These are phyloP conservation scores for Synanthedon tipuliformis DNA, from an alignment of 2,888 invertebrate species.

Conservation along the genomic window DNA sequence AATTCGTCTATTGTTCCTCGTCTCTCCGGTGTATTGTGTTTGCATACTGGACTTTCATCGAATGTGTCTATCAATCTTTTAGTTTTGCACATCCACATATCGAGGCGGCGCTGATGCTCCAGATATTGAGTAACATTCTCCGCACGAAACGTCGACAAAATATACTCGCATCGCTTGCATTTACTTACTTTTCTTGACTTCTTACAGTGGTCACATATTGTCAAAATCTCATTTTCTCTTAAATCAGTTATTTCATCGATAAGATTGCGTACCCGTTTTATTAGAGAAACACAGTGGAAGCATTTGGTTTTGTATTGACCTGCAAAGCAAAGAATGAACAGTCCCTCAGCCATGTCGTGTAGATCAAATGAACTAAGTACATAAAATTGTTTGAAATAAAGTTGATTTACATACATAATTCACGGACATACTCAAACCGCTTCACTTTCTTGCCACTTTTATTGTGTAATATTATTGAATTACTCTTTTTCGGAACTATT, in stretches of 20 bases:
- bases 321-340: constrained; percentile 8
- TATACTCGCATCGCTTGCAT: constrained; percentile 29
- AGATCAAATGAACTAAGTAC: no score
- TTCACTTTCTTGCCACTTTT: constrained; percentile 12
- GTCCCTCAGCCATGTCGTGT: background rate
- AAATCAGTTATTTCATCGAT: constrained; percentile 25
- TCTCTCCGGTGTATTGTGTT: constrained; percentile 13
- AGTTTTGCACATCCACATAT: constrained; percentile 21
- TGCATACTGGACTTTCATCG: constrained; percentile 16
- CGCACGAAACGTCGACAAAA: constrained; percentile 18
- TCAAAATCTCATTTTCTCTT: constrained; percentile 18
- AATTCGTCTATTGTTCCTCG: constrained; percentile 12
- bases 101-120: constrained; percentile 13
- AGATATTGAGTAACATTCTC: constrained; percentile 11
- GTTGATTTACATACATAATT: constrained; percentile 14
- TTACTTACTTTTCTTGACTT: constrained; percentile 12
- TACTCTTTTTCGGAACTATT: constrained; percentile 4
- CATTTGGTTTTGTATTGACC: constrained; percentile 26
- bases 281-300: constrained; percentile 19
- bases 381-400: no score
- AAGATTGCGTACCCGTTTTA: constrained; percentile 21
- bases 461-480: constrained; percentile 18
- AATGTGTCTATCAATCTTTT: constrained; percentile 18
- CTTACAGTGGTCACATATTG: constrained; percentile 29
- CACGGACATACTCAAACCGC: constrained; percentile 14